Conservation (phyloP, 1,140 invertebrate genomes). For the Brachystomella parvula region DNA sequence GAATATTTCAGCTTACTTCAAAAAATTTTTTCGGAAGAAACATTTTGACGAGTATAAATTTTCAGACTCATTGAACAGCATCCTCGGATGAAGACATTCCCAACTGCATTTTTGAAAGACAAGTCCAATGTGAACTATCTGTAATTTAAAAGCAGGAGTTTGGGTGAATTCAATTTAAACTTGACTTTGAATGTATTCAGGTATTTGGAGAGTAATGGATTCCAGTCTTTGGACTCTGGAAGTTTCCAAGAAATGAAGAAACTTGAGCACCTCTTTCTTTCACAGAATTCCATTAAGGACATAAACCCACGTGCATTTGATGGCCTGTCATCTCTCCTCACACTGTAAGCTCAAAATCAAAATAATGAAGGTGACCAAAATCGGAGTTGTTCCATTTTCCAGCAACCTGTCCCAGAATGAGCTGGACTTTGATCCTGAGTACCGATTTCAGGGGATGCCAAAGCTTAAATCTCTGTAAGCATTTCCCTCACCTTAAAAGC, state of each 20-base stretch:
- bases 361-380: too few species aligned
- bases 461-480: neutral
- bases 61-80: neutral
- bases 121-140: neutral
- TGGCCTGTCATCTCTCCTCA: neutral
- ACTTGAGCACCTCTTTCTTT: neutral
- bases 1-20: too few species aligned
- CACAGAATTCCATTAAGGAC: neutral
- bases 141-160: too few species aligned
- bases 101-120: neutral
- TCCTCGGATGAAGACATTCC: neutral
- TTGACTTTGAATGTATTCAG: too few species aligned
- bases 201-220: neutral
- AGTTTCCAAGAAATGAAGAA: neutral
- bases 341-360: constrained; percentile 1
- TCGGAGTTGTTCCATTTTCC: neutral
- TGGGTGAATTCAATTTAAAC: too few species aligned
- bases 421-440: neutral
- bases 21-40: too few species aligned
- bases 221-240: neutral
- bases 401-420: neutral
- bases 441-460: neutral
- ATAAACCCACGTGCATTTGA: neutral
- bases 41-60: neutral
- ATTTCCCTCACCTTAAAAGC: neutral